These are phyloP conservation scores for Notarius quadriscutis DNA, from an alignment of 2,113 vertebrate species.

Conservation along the genomic window DNA sequence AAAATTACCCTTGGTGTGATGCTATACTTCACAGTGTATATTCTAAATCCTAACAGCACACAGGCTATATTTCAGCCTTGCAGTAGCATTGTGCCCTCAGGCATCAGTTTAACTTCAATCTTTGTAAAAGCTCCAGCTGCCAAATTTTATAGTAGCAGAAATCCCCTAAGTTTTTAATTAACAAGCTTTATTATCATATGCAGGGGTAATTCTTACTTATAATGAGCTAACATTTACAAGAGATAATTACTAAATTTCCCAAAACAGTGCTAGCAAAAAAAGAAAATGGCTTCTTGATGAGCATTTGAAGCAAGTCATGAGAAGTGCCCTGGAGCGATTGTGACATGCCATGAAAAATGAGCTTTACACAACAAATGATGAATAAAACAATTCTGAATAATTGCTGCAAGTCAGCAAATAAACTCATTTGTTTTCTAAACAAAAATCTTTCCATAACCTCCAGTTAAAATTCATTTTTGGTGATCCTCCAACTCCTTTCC, in stretches of 20 bases:
- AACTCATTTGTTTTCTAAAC: neutral
- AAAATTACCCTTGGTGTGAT: neutral
- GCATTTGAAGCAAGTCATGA: neutral
- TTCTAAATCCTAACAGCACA: neutral
- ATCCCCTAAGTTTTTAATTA: neutral
- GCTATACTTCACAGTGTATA: neutral
- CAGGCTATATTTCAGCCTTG: neutral
- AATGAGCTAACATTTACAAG: neutral
- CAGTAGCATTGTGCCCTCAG: neutral
- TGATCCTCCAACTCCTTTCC: neutral
- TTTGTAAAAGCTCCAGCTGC: neutral
- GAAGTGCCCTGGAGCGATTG: neutral
- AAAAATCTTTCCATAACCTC: neutral
- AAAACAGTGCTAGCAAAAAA: neutral
- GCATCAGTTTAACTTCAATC: neutral
- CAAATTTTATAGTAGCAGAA: neutral
- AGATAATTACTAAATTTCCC: neutral
- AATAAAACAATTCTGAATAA: neutral
- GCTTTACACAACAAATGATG: neutral
- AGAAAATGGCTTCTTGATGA: neutral
- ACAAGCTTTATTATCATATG: neutral
- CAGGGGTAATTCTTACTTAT: neutral
- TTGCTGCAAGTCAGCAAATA: neutral
- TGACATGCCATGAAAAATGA: neutral
- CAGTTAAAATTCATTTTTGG: neutral